Evolutionary conservation across 2,113 vertebrate genomes (phyloP).

Genomic region (Gymnarchus niloticus): DNA sequence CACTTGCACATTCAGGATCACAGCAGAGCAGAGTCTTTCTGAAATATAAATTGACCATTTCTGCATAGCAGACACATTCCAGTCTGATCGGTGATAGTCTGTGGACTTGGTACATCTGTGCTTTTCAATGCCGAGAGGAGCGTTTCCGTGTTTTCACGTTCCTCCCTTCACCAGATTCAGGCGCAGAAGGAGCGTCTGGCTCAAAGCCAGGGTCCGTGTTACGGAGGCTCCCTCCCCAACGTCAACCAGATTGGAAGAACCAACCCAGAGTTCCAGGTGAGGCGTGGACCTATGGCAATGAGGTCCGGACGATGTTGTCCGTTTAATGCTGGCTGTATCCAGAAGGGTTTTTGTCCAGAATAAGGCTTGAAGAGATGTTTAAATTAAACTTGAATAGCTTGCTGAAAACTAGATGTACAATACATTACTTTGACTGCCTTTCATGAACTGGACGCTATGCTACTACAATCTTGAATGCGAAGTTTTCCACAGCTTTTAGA

Average conservation of each 20-base stretch:
- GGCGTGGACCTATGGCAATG: neutral
- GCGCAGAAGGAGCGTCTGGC: conserved; percentile 71
- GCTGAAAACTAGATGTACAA: neutral
- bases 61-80: neutral
- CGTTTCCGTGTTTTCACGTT: neutral
- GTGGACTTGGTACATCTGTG: neutral
- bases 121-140: neutral
- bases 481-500: neutral
- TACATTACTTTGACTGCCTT: neutral
- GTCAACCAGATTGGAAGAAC: conserved; percentile 76
- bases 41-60: neutral
- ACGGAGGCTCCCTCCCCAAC: conserved; percentile 77
- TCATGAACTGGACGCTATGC: neutral
- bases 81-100: neutral
- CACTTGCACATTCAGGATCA: neutral
- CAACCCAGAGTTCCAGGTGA: conserved; percentile 67
- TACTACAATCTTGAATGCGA: neutral
- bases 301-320: neutral
- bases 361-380: neutral
- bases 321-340: neutral
- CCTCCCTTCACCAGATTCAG: conserved; percentile 60
- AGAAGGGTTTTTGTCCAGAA: neutral
- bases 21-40: no score
- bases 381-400: neutral
- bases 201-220: conserved; percentile 64